Base-by-base conservation (phyloP, 2,113 vertebrate species). In the Misgurnus anguillicaudatus region DNA sequence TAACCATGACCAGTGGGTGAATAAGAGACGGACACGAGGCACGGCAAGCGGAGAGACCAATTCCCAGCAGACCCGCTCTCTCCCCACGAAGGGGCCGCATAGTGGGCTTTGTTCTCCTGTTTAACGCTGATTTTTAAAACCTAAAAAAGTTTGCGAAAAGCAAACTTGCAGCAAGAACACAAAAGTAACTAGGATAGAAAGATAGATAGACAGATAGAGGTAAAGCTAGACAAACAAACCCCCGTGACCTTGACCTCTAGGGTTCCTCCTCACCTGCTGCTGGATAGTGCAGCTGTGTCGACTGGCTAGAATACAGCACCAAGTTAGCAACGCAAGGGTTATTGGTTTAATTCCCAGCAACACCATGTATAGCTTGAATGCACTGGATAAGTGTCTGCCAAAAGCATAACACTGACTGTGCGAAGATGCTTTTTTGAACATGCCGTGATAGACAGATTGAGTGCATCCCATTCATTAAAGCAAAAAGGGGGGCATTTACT, bases 171-270 rank as follows among this genome's bases (percentile, higher is more conserved):
- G 21, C n/a, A 17, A 57, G 7, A 17, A 19, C 11, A 36, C 5
- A 67, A 6, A 19, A 63, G 60, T 62, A 69, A 45, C 5, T 16
- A 38, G 36, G 14, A 41, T 7, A 53, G 68, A 57, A 11, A 53
- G 48, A 80, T 41, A 38, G 31, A 65, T 9, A 17, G 53, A 21
- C 31, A 73, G 9, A 67, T 6, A 42, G 62, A 41, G 21, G 21
- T 86, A 85, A 36, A 16, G 11, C 38, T 38, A 76, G 81, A 83
- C 74, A 78, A 82, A 21, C 75, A 63, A 36, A 83, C 86, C 81
- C 86, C 90, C 89, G 87, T 94, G 92, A 93, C 94, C 93, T 94
- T 94, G 94, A 93, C 92, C 92, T 88, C 82, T 85, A 81, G 80
- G 89, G 80, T 91, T 86, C 84, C 69, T 86, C 86, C 88, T 91